Percentiles rank a stretch among this genome's conserved stretches.
Conservation (phyloP, 1,140 invertebrate genomes). For the Drosophila serrata region DNA sequence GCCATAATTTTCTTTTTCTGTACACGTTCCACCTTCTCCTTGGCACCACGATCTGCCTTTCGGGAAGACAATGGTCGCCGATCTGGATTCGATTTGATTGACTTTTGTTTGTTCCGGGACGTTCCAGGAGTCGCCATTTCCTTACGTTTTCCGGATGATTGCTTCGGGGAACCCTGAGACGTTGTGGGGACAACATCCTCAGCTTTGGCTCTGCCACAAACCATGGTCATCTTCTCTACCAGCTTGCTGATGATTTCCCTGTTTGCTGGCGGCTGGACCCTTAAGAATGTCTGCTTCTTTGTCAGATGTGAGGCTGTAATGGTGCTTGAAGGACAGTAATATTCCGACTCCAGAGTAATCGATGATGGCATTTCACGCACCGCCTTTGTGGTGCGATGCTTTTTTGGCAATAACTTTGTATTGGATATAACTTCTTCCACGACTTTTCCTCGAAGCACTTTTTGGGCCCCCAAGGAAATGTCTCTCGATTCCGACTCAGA, state of each 20-base stretch:
- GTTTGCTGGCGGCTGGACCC: slow-evolving; percentile 13
- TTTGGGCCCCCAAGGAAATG: too few relatives aligned
- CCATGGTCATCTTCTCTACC: slow-evolving; percentile 39
- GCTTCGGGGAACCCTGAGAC: neutral
- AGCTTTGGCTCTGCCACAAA: neutral
- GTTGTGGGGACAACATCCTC: neutral
- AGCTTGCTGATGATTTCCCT: slow-evolving; percentile 47
- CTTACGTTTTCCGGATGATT: neutral
- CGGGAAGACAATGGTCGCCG: neutral
- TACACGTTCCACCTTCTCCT: neutral
- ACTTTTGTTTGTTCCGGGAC: slow-evolving; percentile 2
- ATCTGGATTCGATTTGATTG: neutral
- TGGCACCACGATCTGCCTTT: neutral
- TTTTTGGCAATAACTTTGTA: neutral
- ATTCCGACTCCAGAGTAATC: too few relatives aligned
- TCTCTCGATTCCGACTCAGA: neutral
- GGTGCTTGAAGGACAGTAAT: neutral
- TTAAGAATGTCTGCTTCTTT: slow-evolving; percentile 15
- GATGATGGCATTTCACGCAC: too few relatives aligned
- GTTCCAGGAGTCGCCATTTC: neutral
- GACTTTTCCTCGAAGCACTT: neutral
- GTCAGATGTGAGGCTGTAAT: slow-evolving; percentile 54
- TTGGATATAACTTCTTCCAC: neutral
- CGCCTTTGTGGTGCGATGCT: neutral
- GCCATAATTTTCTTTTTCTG: neutral